Evolutionary conservation across 2,797 vertebrate genomes (phyloP), one percentile per base, ranked within the genome.

Genomic region (Myotis planiceps): DNA sequence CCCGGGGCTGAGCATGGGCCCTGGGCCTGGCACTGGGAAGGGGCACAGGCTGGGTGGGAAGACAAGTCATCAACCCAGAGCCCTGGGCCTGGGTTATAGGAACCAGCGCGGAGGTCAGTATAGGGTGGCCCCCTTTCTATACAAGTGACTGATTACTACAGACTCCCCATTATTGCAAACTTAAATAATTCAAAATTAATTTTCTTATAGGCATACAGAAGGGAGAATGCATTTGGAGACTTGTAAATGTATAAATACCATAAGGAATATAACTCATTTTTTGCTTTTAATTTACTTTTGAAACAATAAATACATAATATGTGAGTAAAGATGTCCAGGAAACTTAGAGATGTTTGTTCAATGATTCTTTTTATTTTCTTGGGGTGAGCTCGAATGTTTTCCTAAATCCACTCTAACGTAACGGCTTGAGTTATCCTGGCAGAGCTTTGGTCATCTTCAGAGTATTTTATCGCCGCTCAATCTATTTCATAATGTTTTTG

Each of bases 361-460:
- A 37, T 21, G n/a, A 18, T 63, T 3, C 2, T 34, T 93, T 68
- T 55, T 23, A 19, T 88, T 82, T 65, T 55, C 65, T 69, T 19
- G 58, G 68, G 32, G 60, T 79, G 76, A 81, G 60, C 25, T 2
- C n/a, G 75, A 18, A 63, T 60, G 63, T 81, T 79, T 80, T 81
- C 76, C 45, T 96, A 95, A 91, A 29, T 90, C 42, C 25, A 49
- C 8, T 82, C 55, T 75, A 27, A 89, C 42, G 72, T n/a, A 79
- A 55, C 49, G n/a, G 47, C 39, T 93, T 12, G n/a, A 45, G 53
- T 65, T 74, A 37, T 37, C 49, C 63, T 89, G 37, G 34, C 27
- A 51, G 65, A n/a, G 90, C 29, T 37, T 45, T 74, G 63, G 15
- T 34, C 34, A 23, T 78, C 69, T 32, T 45, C 55, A 27, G 2